Evolutionary conservation across 2,888 invertebrate species (phyloP), one percentile per base, ranked within the genome.

Genomic region (Archips xylosteana): DNA sequence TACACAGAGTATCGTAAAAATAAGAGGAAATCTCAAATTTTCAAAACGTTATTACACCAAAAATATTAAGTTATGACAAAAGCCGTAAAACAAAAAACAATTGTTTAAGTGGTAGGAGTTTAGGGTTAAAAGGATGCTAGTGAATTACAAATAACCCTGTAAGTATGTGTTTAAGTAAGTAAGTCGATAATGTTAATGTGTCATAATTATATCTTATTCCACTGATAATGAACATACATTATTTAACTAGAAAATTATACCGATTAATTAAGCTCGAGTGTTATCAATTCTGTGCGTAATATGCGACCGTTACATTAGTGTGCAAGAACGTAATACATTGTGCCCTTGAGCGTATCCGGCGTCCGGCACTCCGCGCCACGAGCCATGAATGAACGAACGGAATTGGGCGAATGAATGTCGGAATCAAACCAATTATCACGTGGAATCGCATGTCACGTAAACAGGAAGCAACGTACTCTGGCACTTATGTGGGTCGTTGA

Each of bases 281-380:
- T 34, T 60, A 60, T 60, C 60, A 36, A 36, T 6, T 60, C 6
- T 36, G 36, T 60, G 36, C 36, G 36, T 60, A 66, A 70, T 70
- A 66, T 62, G 59, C 32, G 51, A 64, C 23, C 75, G 71, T 42
- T 39, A 39, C 75, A 68, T 42, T 39, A 39, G 15, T 42, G 60
- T 74, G 60, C 45, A 70, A 36, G 59, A 71, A 75, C 74, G 75
- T 74, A 75, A 76, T 77, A 77, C 76, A 75, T 62, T 77, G 77
- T 80, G 89, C 85, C 90, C 90, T 90, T 91, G 90, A 90, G 83
- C 87, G 90, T 89, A 89, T 87, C 87, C 87, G 87, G 74, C 74
- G 78, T 70, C 77, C 65, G 65, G 75, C 71, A 72, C 76, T 67
- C 68, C 71, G 59, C 75, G 71, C 76, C 70, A 66, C 80, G 71